phyloP scores from a whole-genome alignment of 2,888 invertebrate genomes.

The Euzetes globulus region DNA sequence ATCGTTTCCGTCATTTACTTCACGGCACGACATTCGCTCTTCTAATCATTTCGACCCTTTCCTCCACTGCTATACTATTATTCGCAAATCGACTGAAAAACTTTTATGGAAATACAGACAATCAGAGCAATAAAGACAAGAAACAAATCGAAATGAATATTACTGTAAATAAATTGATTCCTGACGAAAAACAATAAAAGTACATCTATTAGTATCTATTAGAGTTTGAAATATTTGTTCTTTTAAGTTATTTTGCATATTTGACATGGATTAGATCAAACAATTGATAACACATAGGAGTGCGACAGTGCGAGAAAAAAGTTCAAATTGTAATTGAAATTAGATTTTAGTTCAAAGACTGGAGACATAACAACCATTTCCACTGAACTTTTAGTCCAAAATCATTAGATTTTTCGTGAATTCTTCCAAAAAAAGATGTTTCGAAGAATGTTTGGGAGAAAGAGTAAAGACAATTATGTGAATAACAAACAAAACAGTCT shows the following conservation, averaged over 20 bases:
- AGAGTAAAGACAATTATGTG: too few relatives aligned
- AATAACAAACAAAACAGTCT: too few relatives aligned
- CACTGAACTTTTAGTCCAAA: too few relatives aligned
- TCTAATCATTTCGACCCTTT: slow-evolving; percentile 25
- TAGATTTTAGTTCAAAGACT: too few relatives aligned
- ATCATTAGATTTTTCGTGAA: too few relatives aligned
- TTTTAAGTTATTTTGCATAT: background rate
- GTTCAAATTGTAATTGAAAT: too few relatives aligned
- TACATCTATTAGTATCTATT: background rate
- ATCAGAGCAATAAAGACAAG: background rate
- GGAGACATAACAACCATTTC: too few relatives aligned
- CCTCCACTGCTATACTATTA: background rate
- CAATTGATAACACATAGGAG: too few relatives aligned
- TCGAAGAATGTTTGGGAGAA: too few relatives aligned
- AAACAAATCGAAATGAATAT: slow-evolving; percentile 5
- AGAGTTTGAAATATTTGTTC: background rate
- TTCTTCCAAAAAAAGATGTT: too few relatives aligned
- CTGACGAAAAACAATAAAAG: background rate
- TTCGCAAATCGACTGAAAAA: slow-evolving; percentile 20
- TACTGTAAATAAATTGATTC: slow-evolving; percentile 10
- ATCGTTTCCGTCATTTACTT: slow-evolving; percentile 40
- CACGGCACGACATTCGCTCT: slow-evolving; percentile 40
- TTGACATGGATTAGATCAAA: background rate
- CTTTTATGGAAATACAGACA: slow-evolving; percentile 25
- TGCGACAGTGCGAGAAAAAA: too few relatives aligned